Percentiles rank a stretch among this genome's conserved stretches.
phyloP scores from a whole-genome alignment of 2,888 invertebrate species.

The Callimorpha dominula region DNA sequence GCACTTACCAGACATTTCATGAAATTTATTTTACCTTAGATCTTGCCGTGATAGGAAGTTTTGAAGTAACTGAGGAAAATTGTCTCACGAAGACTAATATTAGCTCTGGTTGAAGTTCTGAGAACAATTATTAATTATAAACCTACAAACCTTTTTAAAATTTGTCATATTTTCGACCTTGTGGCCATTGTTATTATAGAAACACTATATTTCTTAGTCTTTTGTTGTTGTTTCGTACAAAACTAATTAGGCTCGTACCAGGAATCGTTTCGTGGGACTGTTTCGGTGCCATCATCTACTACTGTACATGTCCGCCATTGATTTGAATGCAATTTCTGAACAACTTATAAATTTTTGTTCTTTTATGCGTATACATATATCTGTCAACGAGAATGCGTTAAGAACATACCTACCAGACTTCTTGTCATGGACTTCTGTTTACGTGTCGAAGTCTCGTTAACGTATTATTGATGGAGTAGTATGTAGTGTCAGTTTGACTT shows the following conservation, averaged over 20 bases:
- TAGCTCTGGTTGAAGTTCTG: too few species aligned
- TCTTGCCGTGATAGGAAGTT: background rate
- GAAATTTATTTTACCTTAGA: background rate
- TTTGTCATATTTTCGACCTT: background rate
- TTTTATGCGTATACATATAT: background rate
- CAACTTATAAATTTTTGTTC: too few species aligned
- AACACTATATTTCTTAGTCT: too few species aligned
- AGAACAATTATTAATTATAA: too few species aligned
- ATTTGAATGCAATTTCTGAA: too few species aligned
- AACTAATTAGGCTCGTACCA: too few species aligned
- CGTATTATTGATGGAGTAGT: background rate
- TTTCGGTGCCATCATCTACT: too few species aligned
- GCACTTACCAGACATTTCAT: slow-evolving; percentile 5
- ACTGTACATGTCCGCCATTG: too few species aligned
- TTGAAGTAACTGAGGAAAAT: background rate
- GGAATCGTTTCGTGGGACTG: too few species aligned
- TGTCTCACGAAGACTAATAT: too few species aligned
- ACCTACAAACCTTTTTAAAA: background rate
- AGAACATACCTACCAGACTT: background rate
- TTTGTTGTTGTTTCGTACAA: too few species aligned
- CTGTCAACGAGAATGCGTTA: background rate
- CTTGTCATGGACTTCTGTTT: background rate
- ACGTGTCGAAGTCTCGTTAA: background rate
- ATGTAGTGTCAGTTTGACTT: background rate
- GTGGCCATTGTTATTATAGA: too few species aligned